phyloP scores from a whole-genome alignment of 2,113 vertebrate genomes.

The Atherinomorus stipes region DNA sequence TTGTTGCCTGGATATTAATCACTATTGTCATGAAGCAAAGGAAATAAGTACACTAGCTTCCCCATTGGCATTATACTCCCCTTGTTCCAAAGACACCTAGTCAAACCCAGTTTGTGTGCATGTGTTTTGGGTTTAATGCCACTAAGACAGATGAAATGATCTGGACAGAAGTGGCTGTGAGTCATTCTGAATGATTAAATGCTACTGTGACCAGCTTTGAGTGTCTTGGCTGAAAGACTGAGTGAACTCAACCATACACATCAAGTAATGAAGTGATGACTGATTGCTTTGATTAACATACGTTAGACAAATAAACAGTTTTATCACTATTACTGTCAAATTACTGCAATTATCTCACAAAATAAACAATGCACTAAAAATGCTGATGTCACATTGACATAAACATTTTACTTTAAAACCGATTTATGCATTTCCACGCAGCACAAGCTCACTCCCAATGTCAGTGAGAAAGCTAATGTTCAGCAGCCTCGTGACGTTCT shows the following conservation, averaged over 20 bases:
- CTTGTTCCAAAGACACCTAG: slow-evolving; percentile 48
- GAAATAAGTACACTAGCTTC: slow-evolving; percentile 62
- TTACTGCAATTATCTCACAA: slow-evolving; percentile 51
- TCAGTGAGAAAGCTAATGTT: slow-evolving; percentile 23
- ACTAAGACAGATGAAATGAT: slow-evolving; percentile 67
- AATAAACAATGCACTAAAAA: slow-evolving; percentile 34
- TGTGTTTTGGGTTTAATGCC: slow-evolving; percentile 36
- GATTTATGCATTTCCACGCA: slow-evolving; percentile 17
- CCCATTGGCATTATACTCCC: slow-evolving; percentile 52
- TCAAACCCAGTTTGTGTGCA: slow-evolving; percentile 16
- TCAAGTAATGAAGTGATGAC: slow-evolving; percentile 62
- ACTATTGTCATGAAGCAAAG: slow-evolving; percentile 74
- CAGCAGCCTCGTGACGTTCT: slow-evolving; percentile 9
- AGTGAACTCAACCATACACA: slow-evolving; percentile 57
- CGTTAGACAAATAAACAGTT: slow-evolving; percentile 67
- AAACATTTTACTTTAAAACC: slow-evolving; percentile 29
- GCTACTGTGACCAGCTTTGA: slow-evolving; percentile 65
- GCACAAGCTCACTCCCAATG: slow-evolving; percentile 14
- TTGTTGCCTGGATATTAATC: slow-evolving; percentile 81
- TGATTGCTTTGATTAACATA: slow-evolving; percentile 67
- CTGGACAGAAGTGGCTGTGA: slow-evolving; percentile 70
- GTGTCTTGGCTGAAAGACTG: slow-evolving; percentile 64
- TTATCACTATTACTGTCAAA: slow-evolving; percentile 70
- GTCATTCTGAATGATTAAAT: slow-evolving; percentile 76
- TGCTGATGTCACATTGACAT: slow-evolving; percentile 13